Base-by-base conservation (phyloP, 2,888 invertebrate species). In the Chymomyza procnemis region DNA sequence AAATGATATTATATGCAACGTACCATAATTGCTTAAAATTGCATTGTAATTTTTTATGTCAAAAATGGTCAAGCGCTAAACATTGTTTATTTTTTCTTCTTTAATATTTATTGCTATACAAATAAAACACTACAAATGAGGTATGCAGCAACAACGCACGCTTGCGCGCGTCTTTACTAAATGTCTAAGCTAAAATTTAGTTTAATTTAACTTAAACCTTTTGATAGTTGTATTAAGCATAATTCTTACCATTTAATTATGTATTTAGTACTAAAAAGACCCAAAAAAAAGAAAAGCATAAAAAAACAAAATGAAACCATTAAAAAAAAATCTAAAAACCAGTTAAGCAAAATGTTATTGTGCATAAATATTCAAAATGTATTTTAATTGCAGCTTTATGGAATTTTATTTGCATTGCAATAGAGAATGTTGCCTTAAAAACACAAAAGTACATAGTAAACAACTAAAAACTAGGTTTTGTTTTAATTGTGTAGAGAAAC, bases 161-260 rank as follows among this genome's bases (percentile, higher is more conserved):
- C 71, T 79, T 64, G 52, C 71, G 61, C 72, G 79, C 79, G 71
- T 77, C 73, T 76, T 86, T 81, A 81, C 72, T 86, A 79, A 81
- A 64, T 84, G 73, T 86, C 65, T 81, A 81, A 86, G 85, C 79
- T 86, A 21, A 81, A 63, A 63, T 47, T 72, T 84, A 81, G 82
- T 76, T 76, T 84, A 86, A 85, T 84, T 84, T 79, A 84, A 73
- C 64, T 73, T 73, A 73, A 70, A 74, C 58, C 6, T 69, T 84
- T 65, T 81, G 79, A 76, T 81, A 76, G 74, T 75, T 74, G 71
- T 76, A 76, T 71, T 86, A 86, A 84, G 71, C 69, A 64, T 79
- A 78, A 71, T 71, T 84, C 82, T 86, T 30, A 56, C 26, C 26
- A 26, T n/a, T 56, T 85, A 86, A 81, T 79, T 76, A 86, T 74